A percentile compares a stretch with the other conserved stretches of the same genome.
phyloP scores from a whole-genome alignment of 1,140 invertebrate genomes.

The Drosophila nigrodunni region DNA sequence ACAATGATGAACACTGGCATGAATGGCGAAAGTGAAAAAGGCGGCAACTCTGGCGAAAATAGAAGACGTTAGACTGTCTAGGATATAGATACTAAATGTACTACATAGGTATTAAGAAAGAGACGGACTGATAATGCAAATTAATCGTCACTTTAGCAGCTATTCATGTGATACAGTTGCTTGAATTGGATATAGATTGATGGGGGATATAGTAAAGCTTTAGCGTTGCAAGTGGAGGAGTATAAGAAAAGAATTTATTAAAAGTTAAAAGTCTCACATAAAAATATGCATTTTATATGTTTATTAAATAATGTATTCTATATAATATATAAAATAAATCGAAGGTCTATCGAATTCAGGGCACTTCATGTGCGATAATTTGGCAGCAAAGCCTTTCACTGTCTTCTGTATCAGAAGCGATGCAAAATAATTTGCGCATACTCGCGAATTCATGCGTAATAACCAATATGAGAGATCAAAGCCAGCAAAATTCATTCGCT shows the following conservation, averaged over 20 bases:
- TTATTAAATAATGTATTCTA: too few relatives aligned
- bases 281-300: too few relatives aligned
- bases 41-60: background rate
- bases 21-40: slow-evolving; percentile 14
- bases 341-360: too few relatives aligned
- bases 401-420: background rate
- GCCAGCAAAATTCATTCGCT: background rate
- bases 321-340: too few relatives aligned
- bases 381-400: background rate
- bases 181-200: background rate
- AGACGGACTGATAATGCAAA: background rate
- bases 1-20: slow-evolving; percentile 69
- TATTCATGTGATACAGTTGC: background rate
- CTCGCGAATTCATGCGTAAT: background rate
- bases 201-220: background rate
- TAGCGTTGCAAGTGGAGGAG: too few relatives aligned
- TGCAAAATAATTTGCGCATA: background rate
- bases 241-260: too few relatives aligned
- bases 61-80: background rate
- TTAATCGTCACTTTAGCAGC: background rate
- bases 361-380: too few relatives aligned
- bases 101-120: background rate
- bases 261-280: too few relatives aligned
- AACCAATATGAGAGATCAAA: background rate
- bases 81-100: background rate